phyloP scores from a whole-genome alignment of 64 coral and sea anemone species.

The Montipora efflorescens region DNA sequence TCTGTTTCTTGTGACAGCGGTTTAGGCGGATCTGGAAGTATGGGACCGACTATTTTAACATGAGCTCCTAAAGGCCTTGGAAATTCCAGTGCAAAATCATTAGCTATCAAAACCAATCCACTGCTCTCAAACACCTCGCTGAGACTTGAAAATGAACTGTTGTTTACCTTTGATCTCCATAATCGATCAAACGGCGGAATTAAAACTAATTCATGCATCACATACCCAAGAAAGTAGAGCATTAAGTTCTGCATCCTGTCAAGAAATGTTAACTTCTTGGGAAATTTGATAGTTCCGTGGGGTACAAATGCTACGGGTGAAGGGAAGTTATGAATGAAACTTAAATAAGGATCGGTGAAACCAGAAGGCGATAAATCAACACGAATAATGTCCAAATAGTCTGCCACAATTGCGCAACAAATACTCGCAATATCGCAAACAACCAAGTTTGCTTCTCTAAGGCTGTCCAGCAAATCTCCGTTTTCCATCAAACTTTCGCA shows the following conservation, averaged over 20 bases:
- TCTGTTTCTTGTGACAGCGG: conserved; percentile 6
- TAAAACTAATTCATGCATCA: conserved; percentile 44
- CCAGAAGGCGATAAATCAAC: conserved; percentile 81
- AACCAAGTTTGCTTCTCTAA: conserved; percentile 45
- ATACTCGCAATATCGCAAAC: conserved; percentile 75
- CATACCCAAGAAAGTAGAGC: conserved; percentile 55
- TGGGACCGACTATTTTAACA: conserved; percentile 68
- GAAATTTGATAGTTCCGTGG: conserved; percentile 52
- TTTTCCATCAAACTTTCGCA: conserved; percentile 37
- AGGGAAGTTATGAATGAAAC: conserved; percentile 85
- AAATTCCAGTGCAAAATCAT: conserved; percentile 68
- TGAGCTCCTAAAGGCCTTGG: conserved; percentile 71
- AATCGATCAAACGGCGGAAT: conserved; percentile 53
- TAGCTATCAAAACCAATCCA: conserved; percentile 57
- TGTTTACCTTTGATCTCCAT: conserved; percentile 42
- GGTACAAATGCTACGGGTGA: conserved; percentile 69
- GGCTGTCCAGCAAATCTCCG: neutral
- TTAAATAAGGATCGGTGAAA: conserved; percentile 80
- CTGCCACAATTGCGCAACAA: conserved; percentile 77
- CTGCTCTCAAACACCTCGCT: conserved; percentile 56
- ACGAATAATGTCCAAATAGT: conserved; percentile 64
- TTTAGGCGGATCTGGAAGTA: conserved; percentile 68
- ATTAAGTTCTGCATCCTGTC: conserved; percentile 52
- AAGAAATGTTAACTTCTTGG: conserved; percentile 46
- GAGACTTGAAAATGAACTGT: conserved; percentile 55